These are phyloP conservation scores for Diplodus sargus DNA, from an alignment of 2,797 vertebrate species.

Conservation along the genomic window DNA sequence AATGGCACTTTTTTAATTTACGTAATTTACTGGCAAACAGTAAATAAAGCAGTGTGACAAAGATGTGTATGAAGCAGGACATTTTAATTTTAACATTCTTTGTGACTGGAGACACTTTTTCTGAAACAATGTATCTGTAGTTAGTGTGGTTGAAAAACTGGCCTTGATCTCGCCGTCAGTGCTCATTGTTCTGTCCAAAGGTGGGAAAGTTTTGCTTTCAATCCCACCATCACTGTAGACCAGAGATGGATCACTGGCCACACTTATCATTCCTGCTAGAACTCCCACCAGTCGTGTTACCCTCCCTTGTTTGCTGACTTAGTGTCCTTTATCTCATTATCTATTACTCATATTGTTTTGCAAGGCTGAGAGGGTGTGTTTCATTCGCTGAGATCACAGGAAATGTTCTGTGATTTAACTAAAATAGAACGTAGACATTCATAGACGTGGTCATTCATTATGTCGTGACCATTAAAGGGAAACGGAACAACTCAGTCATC, in stretches of 20 bases:
- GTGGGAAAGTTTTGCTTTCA: conserved; percentile 21
- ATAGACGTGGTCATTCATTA: conserved; percentile 47
- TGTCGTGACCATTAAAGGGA: conserved; percentile 45
- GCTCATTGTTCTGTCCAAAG: conserved; percentile 10
- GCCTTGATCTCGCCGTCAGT: neutral
- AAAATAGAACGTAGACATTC: conserved; percentile 71
- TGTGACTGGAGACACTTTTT: neutral
- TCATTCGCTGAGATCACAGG: conserved; percentile 63
- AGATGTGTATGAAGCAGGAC: neutral
- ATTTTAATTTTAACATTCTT: neutral
- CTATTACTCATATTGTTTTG: conserved; percentile 58
- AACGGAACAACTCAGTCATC: conserved; percentile 21
- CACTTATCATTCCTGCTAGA: conserved; percentile 32
- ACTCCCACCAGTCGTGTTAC: conserved; percentile 33
- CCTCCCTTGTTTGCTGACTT: conserved; percentile 57
- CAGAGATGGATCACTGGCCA: conserved; percentile 16
- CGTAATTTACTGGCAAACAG: too few species aligned
- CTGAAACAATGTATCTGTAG: neutral
- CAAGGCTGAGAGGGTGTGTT: conserved; percentile 56
- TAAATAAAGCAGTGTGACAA: neutral
- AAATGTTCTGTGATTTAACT: conserved; percentile 55
- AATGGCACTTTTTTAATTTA: too few species aligned
- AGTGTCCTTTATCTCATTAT: conserved; percentile 60
- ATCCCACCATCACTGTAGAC: conserved; percentile 10
- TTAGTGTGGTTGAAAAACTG: neutral